A percentile compares a stretch with the other conserved stretches of the same genome.
Conservation (phyloP, 2,888 invertebrate genomes). For the Apantesis nais region DNA sequence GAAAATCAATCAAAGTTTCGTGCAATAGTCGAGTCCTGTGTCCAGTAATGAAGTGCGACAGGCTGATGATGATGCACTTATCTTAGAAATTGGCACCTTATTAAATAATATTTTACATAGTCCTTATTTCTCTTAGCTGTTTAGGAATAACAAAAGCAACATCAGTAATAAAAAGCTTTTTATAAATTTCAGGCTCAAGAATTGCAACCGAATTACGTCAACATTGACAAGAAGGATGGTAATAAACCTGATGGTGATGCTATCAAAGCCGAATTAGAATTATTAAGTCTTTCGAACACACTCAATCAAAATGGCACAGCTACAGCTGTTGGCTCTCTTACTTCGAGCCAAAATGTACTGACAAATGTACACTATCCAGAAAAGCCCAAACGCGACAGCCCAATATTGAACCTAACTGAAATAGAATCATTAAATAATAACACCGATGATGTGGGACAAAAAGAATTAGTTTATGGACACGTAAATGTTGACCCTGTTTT, state of each 20-base stretch:
- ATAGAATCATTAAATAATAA: slow-evolving; percentile 52
- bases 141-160: neutral
- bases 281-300: slow-evolving; percentile 72
- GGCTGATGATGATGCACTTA: too few relatives aligned
- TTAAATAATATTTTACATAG: neutral
- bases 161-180: neutral
- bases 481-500: slow-evolving; percentile 76
- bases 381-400: slow-evolving; percentile 80
- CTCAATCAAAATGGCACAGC: slow-evolving; percentile 57
- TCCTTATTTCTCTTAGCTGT: neutral
- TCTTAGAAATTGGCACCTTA: neutral
- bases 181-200: slow-evolving; percentile 67
- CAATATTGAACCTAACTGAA: slow-evolving; percentile 62
- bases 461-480: slow-evolving; percentile 77
- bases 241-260: slow-evolving; percentile 61
- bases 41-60: too few relatives aligned
- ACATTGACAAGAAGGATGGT: slow-evolving; percentile 73
- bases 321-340: slow-evolving; percentile 52
- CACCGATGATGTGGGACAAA: slow-evolving; percentile 74
- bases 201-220: slow-evolving; percentile 60
- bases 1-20: too few relatives aligned
- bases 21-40: too few relatives aligned
- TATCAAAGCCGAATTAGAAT: slow-evolving; percentile 78
- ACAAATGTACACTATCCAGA: slow-evolving; percentile 68
- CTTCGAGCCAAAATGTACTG: slow-evolving; percentile 67